A percentile compares a stretch with the other conserved stretches of the same genome.
Evolutionary conservation across 2,888 invertebrate species (phyloP).

Genomic region (Chironomus riparius): DNA sequence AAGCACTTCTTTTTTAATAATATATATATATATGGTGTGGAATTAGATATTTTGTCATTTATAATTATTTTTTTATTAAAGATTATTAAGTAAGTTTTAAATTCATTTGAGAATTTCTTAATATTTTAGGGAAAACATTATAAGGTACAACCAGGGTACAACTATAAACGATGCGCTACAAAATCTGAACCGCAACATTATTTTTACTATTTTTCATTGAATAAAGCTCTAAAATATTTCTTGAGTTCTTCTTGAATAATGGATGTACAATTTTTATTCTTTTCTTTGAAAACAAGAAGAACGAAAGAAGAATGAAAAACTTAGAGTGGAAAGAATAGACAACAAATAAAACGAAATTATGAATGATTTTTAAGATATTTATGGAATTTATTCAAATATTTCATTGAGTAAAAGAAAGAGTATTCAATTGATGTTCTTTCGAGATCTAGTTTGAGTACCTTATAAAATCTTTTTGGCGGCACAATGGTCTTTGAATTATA

Average conservation of each 20-base stretch:
- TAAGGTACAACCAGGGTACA: too few species aligned
- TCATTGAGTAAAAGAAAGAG: constrained; percentile 13
- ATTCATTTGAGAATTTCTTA: too few species aligned
- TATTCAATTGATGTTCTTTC: constrained; percentile 16
- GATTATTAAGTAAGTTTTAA: too few species aligned
- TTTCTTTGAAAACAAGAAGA: neutral
- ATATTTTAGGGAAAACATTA: too few species aligned
- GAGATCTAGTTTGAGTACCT: constrained; percentile 4
- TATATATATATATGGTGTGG: too few species aligned
- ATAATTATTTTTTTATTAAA: too few species aligned
- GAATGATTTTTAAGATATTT: constrained; percentile 25
- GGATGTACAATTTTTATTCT: neutral
- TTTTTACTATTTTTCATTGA: too few species aligned
- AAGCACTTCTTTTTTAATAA: too few species aligned
- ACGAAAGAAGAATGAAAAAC: neutral
- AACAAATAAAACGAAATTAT: constrained; percentile 24
- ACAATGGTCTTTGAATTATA: constrained; percentile 11
- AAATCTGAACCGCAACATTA: too few species aligned
- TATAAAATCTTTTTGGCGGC: constrained; percentile 20
- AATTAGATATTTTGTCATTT: too few species aligned
- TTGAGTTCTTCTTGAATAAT: neutral
- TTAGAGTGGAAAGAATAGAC: constrained; percentile 1
- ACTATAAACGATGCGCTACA: too few species aligned
- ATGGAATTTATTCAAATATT: constrained; percentile 26
- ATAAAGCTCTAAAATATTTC: too few species aligned